Evolutionary conservation across 2,888 invertebrate species (phyloP).

Genomic region (Andrena dorsata): DNA sequence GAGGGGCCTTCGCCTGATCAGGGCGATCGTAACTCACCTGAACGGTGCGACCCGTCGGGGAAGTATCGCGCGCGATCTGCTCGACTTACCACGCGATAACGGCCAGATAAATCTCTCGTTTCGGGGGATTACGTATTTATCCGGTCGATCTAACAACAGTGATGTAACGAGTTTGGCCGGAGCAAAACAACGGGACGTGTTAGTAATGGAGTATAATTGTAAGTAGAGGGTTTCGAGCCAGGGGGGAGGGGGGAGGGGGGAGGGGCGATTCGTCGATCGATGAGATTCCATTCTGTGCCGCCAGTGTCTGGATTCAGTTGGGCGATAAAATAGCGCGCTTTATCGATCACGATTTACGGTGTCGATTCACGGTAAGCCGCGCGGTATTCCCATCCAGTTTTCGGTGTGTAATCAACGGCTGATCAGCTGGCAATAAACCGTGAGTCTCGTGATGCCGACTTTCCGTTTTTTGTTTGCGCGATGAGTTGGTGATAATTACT

Average conservation of each 20-base stretch:
- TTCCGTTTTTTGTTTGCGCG: background rate
- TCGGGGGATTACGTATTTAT: slow-evolving; percentile 10
- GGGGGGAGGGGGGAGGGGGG: too few relatives aligned
- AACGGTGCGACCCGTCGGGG: background rate
- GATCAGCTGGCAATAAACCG: slow-evolving; percentile 21
- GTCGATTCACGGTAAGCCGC: background rate
- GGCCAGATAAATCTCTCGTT: slow-evolving; percentile 12
- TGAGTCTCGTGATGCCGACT: slow-evolving; percentile 12
- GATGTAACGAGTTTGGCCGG: background rate
- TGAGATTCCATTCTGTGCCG: background rate
- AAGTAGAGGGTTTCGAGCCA: background rate
- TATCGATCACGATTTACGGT: slow-evolving; percentile 30
- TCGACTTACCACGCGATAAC: background rate
- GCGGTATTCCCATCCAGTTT: slow-evolving; percentile 10
- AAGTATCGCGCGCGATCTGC: background rate
- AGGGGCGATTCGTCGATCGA: background rate
- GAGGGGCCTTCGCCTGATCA: background rate
- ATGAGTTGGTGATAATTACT: background rate
- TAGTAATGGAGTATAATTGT: background rate
- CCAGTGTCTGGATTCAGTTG: background rate
- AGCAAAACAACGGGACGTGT: background rate
- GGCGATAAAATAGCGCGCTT: slow-evolving; percentile 10
- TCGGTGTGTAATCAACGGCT: slow-evolving; percentile 1
- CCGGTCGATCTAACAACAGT: background rate
- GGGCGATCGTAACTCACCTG: background rate